Conservation (phyloP, 2,113 vertebrate genomes). For the Lepus timidus region DNA sequence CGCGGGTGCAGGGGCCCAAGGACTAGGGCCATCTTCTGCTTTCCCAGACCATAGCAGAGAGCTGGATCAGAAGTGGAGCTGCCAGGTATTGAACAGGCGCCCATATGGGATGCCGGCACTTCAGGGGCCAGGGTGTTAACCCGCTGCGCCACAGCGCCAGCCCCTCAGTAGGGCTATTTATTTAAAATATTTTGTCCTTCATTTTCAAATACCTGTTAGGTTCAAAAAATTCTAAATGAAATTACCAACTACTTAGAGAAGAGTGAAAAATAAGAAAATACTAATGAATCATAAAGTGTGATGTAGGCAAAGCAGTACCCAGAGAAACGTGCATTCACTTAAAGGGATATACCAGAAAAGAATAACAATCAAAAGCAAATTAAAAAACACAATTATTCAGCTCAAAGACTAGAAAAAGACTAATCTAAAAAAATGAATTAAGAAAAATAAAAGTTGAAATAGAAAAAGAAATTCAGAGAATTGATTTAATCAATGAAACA, state of each 20-base stretch:
- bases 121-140: too few relatives aligned
- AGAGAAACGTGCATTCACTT: not conserved
- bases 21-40: too few relatives aligned
- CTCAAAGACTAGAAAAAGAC: slow-evolving; percentile 40
- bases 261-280: not conserved
- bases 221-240: slow-evolving; percentile 41
- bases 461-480: not conserved
- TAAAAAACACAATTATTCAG: not conserved
- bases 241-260: not conserved
- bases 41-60: too few relatives aligned
- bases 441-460: slow-evolving; percentile 31
- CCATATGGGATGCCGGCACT: too few relatives aligned
- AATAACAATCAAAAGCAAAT: not conserved
- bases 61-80: too few relatives aligned
- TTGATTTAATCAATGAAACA: not conserved
- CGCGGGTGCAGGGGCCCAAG: too few relatives aligned
- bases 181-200: slow-evolving; percentile 32
- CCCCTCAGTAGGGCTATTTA: not conserved
- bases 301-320: not conserved
- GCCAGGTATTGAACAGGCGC: too few relatives aligned
- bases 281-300: not conserved
- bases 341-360: not conserved
- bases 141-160: too few relatives aligned
- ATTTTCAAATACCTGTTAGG: slow-evolving; percentile 21
- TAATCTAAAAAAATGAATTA: slow-evolving; percentile 9